Evolutionary conservation across 2,888 invertebrate species (phyloP), one percentile per base, ranked within the genome.

Genomic region (Drosophila trichaetosa): DNA sequence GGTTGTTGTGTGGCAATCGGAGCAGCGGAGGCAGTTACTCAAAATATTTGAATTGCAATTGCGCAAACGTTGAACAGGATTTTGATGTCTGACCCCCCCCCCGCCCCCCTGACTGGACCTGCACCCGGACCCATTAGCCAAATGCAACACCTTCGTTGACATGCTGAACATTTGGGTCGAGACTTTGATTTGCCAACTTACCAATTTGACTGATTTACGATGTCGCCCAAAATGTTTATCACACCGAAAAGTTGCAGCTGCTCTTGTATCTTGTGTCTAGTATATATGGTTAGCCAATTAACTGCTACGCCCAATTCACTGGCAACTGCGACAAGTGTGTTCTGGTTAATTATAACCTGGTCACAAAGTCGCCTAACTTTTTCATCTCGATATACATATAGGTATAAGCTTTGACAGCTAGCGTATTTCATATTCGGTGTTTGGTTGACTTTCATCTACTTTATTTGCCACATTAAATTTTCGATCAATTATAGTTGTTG

Each of bases 111-210:
- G 33, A 33, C 11, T 63, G 69, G 62, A 60, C 34, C 60, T 70
- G 85, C 31, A 51, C 31, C 53, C 68, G 68, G 63, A 62, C 34
- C 69, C 86, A 88, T 84, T 87, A 88, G 86, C 78, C 75, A 34
- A 67, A 78, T 69, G 83, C 83, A 87, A 84, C 86, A 84, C 83
- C 88, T 87, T 82, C 65, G 80, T 69, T 75, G 69, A 82, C 70
- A 61, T 34, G 52, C 48, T 40, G 69, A 65, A 57, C 63, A 72
- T 64, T 62, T 63, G 57, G 58, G 69, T 74, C 74, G 65, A 79
- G 66, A 82, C 73, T 76, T 85, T 83, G 88, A 84, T 85, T 84
- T 72, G 70, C 69, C 83, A 82, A 82, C 73, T 75, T 62, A 64
- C 54, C 53, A 34, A 63, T 56, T 80, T 83, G 87, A 87, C 85